A percentile compares a stretch with the other conserved stretches of the same genome.
Conservation (phyloP, 1,140 invertebrate genomes). For the Monomorium pharaonis region DNA sequence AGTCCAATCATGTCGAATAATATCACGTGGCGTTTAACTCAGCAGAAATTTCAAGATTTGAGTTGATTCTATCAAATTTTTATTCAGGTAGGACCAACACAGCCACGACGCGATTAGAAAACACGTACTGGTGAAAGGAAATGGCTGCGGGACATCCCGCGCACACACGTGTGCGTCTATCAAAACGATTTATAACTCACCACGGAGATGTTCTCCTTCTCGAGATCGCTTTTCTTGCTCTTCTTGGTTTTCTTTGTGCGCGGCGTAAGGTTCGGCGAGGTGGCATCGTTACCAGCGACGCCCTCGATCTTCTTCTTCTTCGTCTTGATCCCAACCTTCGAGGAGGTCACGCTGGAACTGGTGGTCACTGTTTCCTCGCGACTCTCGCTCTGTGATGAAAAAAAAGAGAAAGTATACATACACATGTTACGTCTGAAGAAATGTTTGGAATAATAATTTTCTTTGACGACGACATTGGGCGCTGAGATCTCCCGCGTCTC, state of each 20-base stretch:
- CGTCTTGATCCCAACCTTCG: conserved; percentile 76
- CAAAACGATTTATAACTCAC: conserved; percentile 82
- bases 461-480: neutral
- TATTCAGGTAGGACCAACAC: neutral
- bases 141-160: conserved; percentile 44
- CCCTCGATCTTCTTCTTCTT: conserved; percentile 85
- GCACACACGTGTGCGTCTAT: conserved; percentile 17
- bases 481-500: neutral
- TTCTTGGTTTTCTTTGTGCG: conserved; percentile 87
- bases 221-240: conserved; percentile 86
- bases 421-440: neutral
- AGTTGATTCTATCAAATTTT: conserved; percentile 3
- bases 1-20: neutral
- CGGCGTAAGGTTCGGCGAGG: conserved; percentile 81
- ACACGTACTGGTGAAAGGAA: conserved; percentile 8
- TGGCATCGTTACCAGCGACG: conserved; percentile 79
- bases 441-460: neutral
- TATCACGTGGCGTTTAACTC: neutral
- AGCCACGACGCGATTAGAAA: neutral
- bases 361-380: conserved; percentile 82
- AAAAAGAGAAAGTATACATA: neutral
- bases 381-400: conserved; percentile 78
- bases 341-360: conserved; percentile 68
- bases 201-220: conserved; percentile 88
- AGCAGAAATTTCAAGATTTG: neutral